Base-by-base conservation (phyloP, 2,797 vertebrate genomes). In the Acipenser oxyrinchus region DNA sequence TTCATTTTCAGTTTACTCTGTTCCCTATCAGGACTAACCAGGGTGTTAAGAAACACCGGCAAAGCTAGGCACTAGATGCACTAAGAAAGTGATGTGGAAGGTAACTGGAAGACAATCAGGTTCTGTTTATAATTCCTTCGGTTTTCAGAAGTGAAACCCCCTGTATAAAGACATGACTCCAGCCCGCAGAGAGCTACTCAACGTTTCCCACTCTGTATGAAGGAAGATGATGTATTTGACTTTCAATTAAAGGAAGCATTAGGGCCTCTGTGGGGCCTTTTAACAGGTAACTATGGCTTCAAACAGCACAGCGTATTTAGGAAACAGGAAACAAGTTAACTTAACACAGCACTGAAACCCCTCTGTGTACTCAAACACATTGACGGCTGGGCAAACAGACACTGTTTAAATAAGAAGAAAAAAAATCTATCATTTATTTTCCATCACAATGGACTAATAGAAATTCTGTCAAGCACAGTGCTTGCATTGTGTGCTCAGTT, bases 371-470 rank as follows among this genome's bases (percentile, higher is more conserved):
- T 73, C 69, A 78, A 66, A 79, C 68, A 63, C 64, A 37, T 1
- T 59, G 6, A 76, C 75, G 68, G 76, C 84, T 88, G 82, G 76
- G 76, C 81, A 91, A 89, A 90, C 81, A 89, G 69, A 71, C 69
- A 71, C 72, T 83, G 79, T 83, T 83, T 81, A 85, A 82, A 78
- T 68, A 68, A 75, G 64, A 66, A 68, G 72, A 74, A 72, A 73
- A 78, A 74, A 72, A 70, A 79, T 75, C 69, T 73, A 71, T 75
- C 70, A 58, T 80, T 78, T 81, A 81, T 85, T 87, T 83, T 76
- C 80, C 75, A 77, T 83, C 78, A 85, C 81, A 81, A 87, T 79
- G 74, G 80, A 74, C 77, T 74, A 77, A 84, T 69, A 81, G 51
- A 66, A 66, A 65, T 63, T 74, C 70, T 76, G 74, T 70, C 67